Evolutionary conservation across 2,888 invertebrate genomes (phyloP), one percentile per base, ranked within the genome.

Genomic region (Ryuthela nishihirai): DNA sequence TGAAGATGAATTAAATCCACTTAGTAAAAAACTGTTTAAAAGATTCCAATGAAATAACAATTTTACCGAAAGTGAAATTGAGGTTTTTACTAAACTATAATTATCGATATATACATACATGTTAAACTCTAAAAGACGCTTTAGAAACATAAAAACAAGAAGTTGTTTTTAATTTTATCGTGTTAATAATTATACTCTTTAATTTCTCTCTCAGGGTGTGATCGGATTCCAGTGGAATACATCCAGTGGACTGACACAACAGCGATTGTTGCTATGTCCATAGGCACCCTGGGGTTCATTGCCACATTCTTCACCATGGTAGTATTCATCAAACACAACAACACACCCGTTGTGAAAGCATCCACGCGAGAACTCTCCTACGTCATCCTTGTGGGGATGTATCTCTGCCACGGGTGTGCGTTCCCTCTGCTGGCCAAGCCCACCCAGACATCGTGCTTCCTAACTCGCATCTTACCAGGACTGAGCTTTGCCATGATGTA

Each of bases 401-500:
- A 77, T 35, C 85, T 92, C 80, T 93, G 93, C 76, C 94, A 93
- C 77, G 82, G 85, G 56, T 88, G 93, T 64, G 95, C 95, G 40
- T 97, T 95, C 75, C 86, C 88, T 3, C 81, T 98, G 25, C 87
- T 97, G 46, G 81, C 94, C 5, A 79, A 79, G 68, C 85, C 86
- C 1, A 77, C 80, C 64, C 82, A 86, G 54, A 88, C 90, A 0
- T 87, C 85, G 18, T 88, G 95, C 73, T 81, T 90, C 67, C 83
- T 95, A 26, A 91, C 94, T 71, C 87, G 93, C 29, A 83, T 93
- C 64, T 87, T 97, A 75, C 87, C 93, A 0, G 94, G 93, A 3
- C 88, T 97, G 74, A 92, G 94, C 72, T 98, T 99, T 78, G 91
- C 95, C 0, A 88, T 98, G 41, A 93, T 99, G 35, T 98, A 98